Evolutionary conservation across 1,140 invertebrate species (phyloP).

Genomic region (Cylas formicarius): DNA sequence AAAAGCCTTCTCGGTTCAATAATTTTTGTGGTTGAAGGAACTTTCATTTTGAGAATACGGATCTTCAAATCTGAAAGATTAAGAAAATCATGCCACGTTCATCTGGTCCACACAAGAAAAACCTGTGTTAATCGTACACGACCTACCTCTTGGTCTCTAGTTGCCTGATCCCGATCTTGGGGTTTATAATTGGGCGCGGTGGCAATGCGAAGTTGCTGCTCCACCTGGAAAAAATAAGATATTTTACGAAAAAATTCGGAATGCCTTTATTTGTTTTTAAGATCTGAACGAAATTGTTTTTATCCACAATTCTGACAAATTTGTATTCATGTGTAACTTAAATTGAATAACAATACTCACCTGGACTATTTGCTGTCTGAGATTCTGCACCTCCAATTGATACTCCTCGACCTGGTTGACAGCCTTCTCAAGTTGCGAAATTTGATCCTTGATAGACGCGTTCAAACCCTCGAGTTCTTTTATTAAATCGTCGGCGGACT

Average conservation of each 20-base stretch:
- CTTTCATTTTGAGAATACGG: too few species aligned
- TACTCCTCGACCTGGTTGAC: slow-evolving; percentile 79
- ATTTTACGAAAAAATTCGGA: neutral
- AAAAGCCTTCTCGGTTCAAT: neutral
- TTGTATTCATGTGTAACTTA: too few species aligned
- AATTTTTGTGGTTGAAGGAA: neutral
- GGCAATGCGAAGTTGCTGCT: slow-evolving; percentile 75
- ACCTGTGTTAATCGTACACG: slow-evolving; percentile 20
- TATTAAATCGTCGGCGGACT: slow-evolving; percentile 61
- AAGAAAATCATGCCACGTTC: slow-evolving; percentile 30
- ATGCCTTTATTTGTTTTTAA: neutral
- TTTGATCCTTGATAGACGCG: slow-evolving; percentile 60
- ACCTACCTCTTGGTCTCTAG: slow-evolving; percentile 87
- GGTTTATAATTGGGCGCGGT: slow-evolving; percentile 74
- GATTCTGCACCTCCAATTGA: slow-evolving; percentile 77
- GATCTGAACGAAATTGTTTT: too few species aligned
- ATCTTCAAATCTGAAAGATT: too few species aligned
- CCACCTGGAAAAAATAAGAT: slow-evolving; percentile 46
- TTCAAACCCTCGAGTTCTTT: slow-evolving; percentile 61
- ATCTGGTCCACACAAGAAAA: slow-evolving; percentile 25
- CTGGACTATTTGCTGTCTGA: slow-evolving; percentile 74
- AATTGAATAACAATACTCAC: too few species aligned
- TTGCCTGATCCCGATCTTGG: slow-evolving; percentile 74
- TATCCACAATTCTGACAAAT: too few species aligned
- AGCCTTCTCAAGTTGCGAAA: slow-evolving; percentile 64